Base-by-base conservation (phyloP, 2,888 invertebrate species). In the Drosophila demipolita region DNA sequence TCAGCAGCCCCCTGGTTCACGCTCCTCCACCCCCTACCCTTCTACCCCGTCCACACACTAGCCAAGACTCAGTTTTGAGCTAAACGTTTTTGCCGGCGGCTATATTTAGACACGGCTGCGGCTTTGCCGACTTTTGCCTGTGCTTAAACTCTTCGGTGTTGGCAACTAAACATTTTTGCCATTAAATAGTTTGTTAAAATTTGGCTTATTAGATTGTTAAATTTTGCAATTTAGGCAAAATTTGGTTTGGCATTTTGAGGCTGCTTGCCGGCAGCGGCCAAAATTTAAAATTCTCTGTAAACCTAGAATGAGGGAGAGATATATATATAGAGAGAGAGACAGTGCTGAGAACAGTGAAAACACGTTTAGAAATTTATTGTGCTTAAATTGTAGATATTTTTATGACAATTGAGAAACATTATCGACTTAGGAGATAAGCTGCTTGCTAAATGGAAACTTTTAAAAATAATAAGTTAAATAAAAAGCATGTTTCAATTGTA, bases 121-220 rank as follows among this genome's bases (percentile, higher is more conserved):
- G 71, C 64, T 55, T 29, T 26, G 55, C 29, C 29, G 29, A 55
- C 64, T 75, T 53, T 40, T 38, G 66, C 50, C 50, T 67, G n/a
- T 48, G 60, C 73, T 20, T 48, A 57, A 48, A 29, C 54, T 66
- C 45, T 53, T 63, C 32, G 42, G 73, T 73, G 73, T 57, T 68
- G 70, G 50, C 59, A 78, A 78, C 80, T 68, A 72, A 80, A 80
- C 81, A 78, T 78, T 82, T 84, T 87, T 61, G 71, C 88, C 85
- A 89, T 90, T 87, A 88, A 90, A 87, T 88, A 90, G 87, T 90
- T 89, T 87, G 83, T 87, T 87, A 87, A 87, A 87, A 90, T 90
- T 86, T 87, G 79, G 83, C 81, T 88, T 87, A 87, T 87, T 90
- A 83, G 89, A 90, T 87, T 90, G 83, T 81, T 83, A 81, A 86